These are phyloP conservation scores for Nymphalis polychloros DNA, from an alignment of 2,888 invertebrate species.

Conservation along the genomic window DNA sequence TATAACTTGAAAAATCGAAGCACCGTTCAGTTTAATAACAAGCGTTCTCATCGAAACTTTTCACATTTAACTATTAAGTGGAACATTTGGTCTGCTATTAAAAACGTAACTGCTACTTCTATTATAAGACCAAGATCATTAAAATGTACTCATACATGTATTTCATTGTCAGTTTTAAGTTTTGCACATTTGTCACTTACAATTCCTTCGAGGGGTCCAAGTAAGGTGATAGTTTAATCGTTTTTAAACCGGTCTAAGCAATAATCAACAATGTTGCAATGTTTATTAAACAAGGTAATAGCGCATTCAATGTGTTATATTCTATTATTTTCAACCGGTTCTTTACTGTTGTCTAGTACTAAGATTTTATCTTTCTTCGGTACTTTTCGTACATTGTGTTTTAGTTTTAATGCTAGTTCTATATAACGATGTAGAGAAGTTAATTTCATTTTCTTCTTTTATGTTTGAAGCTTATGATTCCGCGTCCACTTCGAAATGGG, in stretches of 20 bases:
- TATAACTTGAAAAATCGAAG: constrained; percentile 25
- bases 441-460: constrained; percentile 41
- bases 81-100: constrained; percentile 68
- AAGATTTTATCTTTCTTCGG: constrained; percentile 37
- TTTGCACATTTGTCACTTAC: constrained; percentile 63
- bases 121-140: constrained; percentile 63
- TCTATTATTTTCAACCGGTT: constrained; percentile 39
- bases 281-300: constrained; percentile 80
- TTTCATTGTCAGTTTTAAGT: constrained; percentile 63
- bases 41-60: constrained; percentile 64
- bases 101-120: constrained; percentile 66
- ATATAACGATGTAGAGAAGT: constrained; percentile 37
- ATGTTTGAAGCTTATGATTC: constrained; percentile 28
- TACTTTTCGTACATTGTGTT: constrained; percentile 38
- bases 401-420: constrained; percentile 38
- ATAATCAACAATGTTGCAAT: constrained; percentile 78
- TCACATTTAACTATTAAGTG: constrained; percentile 47
- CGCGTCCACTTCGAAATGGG: constrained; percentile 31
- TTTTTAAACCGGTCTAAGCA: constrained; percentile 59
- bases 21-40: constrained; percentile 62
- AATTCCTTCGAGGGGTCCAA: constrained; percentile 43
- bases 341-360: constrained; percentile 35
- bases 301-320: constrained; percentile 52
- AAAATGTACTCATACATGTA: constrained; percentile 70
- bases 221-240: constrained; percentile 53